Conservation (phyloP, 2,797 vertebrate genomes). For the Hippopotamyrus pictus region DNA sequence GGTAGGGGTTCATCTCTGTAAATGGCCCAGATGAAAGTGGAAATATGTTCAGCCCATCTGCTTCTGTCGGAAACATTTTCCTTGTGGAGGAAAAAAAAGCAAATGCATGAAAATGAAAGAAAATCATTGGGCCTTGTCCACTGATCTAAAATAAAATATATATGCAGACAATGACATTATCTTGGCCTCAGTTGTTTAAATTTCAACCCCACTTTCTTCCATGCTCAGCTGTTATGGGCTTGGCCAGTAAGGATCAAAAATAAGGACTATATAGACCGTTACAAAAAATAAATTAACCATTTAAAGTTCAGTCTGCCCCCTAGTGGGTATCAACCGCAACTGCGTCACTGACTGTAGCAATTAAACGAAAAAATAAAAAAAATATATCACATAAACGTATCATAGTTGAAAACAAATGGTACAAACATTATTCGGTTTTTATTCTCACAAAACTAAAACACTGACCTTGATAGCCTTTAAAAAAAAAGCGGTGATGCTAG, state of each 20-base stretch:
- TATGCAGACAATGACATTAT: neutral
- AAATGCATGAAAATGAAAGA: neutral
- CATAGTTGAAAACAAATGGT: neutral
- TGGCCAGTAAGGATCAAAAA: neutral
- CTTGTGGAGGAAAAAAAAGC: no score
- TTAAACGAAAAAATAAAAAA: neutral
- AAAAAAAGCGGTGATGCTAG: neutral
- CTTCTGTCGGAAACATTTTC: neutral
- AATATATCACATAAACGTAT: neutral
- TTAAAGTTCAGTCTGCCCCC: conserved; percentile 9
- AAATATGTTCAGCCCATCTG: neutral
- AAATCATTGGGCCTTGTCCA: neutral
- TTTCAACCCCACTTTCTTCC: neutral
- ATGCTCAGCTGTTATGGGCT: neutral
- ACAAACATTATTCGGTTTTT: neutral
- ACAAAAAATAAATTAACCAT: neutral
- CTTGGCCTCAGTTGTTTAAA: neutral
- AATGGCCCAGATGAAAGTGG: neutral
- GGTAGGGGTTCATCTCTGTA: neutral
- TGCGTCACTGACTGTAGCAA: neutral
- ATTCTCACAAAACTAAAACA: neutral
- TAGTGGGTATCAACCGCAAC: neutral
- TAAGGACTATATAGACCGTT: neutral
- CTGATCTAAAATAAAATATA: neutral
- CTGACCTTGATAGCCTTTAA: neutral